phyloP scores from a whole-genome alignment of 2,888 invertebrate species.

The Platycheirus rosarum region DNA sequence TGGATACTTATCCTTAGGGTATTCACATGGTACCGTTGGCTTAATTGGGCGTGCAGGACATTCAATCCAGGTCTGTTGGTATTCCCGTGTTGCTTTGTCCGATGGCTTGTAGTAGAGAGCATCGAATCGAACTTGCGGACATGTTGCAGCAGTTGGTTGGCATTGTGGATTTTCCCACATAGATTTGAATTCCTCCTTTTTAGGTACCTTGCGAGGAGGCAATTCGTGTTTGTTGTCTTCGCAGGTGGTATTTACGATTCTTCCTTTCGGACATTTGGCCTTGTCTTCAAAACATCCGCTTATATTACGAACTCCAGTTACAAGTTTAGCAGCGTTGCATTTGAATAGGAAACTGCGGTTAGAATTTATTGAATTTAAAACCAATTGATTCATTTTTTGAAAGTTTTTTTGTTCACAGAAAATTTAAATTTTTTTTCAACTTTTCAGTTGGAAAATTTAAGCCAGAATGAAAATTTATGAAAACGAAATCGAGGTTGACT shows the following conservation, averaged over 20 bases:
- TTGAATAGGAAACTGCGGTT: background rate
- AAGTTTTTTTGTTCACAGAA: constrained; percentile 5
- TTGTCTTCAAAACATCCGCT: constrained; percentile 13
- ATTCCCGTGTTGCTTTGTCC: constrained; percentile 78
- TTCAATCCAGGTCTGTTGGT: constrained; percentile 80
- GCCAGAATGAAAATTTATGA: constrained; percentile 30
- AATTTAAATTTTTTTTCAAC: constrained; percentile 13
- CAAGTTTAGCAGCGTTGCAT: background rate
- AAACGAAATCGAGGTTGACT: background rate
- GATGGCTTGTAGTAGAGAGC: constrained; percentile 78
- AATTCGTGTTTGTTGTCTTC: constrained; percentile 38
- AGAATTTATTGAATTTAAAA: background rate
- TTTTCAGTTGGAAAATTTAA: constrained; percentile 9
- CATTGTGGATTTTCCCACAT: constrained; percentile 74
- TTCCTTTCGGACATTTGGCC: constrained; percentile 31
- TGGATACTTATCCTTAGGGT: constrained; percentile 36
- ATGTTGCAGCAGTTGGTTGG: constrained; percentile 72
- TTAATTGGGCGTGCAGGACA: constrained; percentile 77
- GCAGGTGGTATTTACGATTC: background rate
- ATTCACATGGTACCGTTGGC: constrained; percentile 76
- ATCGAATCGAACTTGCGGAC: constrained; percentile 77
- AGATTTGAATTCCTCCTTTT: constrained; percentile 39
- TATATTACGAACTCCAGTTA: background rate
- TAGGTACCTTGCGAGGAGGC: constrained; percentile 35
- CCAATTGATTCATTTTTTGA: constrained; percentile 13